These are phyloP conservation scores for Megaustenia siamemsis DNA, from an alignment of 2,888 invertebrate genomes.

Conservation along the genomic window DNA sequence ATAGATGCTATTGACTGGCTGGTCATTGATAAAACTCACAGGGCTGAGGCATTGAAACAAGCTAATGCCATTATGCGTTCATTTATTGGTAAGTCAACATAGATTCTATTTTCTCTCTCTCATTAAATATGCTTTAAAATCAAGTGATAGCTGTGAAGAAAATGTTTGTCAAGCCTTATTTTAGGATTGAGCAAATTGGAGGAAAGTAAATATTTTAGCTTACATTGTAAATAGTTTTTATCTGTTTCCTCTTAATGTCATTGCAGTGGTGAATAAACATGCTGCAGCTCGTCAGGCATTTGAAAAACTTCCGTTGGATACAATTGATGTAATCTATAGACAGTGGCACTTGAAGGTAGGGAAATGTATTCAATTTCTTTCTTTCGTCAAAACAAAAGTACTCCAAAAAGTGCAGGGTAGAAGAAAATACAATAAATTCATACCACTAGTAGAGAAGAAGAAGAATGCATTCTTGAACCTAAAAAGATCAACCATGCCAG, in stretches of 20 bases:
- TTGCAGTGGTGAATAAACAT: conserved; percentile 86
- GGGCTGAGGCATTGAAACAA: conserved; percentile 90
- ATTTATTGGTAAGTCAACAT: conserved; percentile 83
- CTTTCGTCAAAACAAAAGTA: no score
- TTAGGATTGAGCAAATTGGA: no score
- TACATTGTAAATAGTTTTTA: no score
- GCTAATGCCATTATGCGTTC: conserved; percentile 93
- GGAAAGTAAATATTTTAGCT: no score
- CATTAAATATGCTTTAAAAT: no score
- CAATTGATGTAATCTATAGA: conserved; percentile 83
- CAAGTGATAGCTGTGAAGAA: no score
- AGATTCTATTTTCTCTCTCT: neutral
- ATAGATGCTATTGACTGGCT: conserved; percentile 93
- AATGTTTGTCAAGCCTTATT: no score
- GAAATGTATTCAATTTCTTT: neutral
- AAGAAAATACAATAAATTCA: no score
- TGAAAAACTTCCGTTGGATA: conserved; percentile 86
- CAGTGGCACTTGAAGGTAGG: conserved; percentile 79
- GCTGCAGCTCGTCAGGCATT: conserved; percentile 90
- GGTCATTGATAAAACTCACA: conserved; percentile 87
- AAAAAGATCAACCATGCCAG: no score
- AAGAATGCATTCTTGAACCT: no score
- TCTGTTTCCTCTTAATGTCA: neutral
- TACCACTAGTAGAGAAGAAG: no score
- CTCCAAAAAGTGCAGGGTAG: no score